Base-by-base conservation (phyloP, 2,888 invertebrate genomes). In the Drosophila planitibia region DNA sequence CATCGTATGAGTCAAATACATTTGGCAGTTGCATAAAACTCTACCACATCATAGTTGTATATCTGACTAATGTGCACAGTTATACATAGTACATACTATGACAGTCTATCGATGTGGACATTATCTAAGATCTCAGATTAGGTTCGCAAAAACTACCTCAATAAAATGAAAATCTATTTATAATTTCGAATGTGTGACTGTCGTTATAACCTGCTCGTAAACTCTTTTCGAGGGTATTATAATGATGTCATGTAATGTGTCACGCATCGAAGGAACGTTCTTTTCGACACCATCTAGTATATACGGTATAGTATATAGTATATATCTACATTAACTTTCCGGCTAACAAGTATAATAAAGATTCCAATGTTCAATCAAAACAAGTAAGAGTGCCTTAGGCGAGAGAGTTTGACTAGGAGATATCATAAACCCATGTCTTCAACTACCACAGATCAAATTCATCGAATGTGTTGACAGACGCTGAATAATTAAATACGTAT, bases 1-100 rank as follows among this genome's bases (percentile, higher is more conserved):
- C 57, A 62, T 52, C 62, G 25, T 57, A 54, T 73, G 59, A 61
- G 30, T 62, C 51, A 47, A 58, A 54, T 58, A 61, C 60, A 70
- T 58, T 64, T 47, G 35, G 33, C n/a, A 30, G 25, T 76, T 76
- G 60, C 74, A 64, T 53, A 64, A 67, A 32, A 10, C 1, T 12
- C 28, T 4, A 10, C 10, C 10, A 6, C 6, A 52, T 19, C 28
- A 52, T 12, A 7, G 52, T 14, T 28, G 19, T 51, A 30, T 19
- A 10, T 30, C 19, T 30, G 3, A 16, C 25, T 22, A 14, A 44
- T 44, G 12, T 12, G 2, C 12, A 22, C 12, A 22, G 5, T 22
- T 44, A 12, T 22, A 44, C 25, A 25, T 28, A 28, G 44, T 44
- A 44, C 44, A 44, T 12, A 22, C 22, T 44, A 0, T 41, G 41